Conservation (phyloP, 2,888 invertebrate genomes). For the Flexamia atlantica region DNA sequence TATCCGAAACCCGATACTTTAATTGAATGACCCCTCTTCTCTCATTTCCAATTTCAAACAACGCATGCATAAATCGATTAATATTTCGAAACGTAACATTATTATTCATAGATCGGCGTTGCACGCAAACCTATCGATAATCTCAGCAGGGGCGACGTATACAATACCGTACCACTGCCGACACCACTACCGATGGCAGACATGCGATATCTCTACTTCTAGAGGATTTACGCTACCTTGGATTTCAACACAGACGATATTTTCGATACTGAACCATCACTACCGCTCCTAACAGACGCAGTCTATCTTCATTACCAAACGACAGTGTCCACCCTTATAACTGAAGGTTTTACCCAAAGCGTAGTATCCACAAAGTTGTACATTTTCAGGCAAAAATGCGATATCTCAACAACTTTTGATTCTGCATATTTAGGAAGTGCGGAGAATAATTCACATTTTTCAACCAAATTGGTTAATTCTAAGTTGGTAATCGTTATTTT, state of each 20-base stretch:
- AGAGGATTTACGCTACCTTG: no score
- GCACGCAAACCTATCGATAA: constrained; percentile 23
- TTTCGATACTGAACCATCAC: neutral
- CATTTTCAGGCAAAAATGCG: no score
- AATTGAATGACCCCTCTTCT: constrained; percentile 33
- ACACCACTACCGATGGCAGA: neutral
- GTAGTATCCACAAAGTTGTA: no score
- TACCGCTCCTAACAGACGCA: neutral
- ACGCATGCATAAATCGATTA: constrained; percentile 12
- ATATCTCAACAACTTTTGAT: neutral
- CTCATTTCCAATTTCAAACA: constrained; percentile 14
- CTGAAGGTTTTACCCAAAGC: no score
- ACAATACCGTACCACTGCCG: neutral
- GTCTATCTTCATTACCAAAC: no score
- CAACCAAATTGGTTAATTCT: no score
- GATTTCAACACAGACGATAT: neutral
- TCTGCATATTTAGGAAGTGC: no score
- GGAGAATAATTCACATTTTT: no score
- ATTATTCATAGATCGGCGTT: constrained; percentile 40
- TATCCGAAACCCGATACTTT: constrained; percentile 21
- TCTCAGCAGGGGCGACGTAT: neutral
- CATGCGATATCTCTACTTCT: no score
- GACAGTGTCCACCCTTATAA: no score
- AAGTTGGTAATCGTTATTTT: no score
- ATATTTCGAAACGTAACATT: constrained; percentile 47